Conservation (phyloP, 2,797 vertebrate genomes). For the Aulostomus chinensis region DNA sequence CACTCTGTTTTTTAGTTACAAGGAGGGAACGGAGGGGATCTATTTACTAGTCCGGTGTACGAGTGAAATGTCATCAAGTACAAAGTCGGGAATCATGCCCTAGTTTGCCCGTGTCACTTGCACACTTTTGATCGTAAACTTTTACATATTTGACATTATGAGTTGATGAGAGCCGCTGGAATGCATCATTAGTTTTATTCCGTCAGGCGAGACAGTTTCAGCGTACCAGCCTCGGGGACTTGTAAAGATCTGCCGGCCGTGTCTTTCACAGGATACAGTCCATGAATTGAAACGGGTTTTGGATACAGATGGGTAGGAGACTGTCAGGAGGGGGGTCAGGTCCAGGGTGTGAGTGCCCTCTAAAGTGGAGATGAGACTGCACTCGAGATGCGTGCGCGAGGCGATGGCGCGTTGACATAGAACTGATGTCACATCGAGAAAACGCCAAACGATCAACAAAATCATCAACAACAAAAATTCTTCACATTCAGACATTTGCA, state of each 20-base stretch:
- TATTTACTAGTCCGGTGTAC: conserved; percentile 3
- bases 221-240: conserved; percentile 23
- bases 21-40: conserved; percentile 5
- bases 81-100: background rate
- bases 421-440: too few species aligned
- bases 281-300: background rate
- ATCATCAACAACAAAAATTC: too few species aligned
- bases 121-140: conserved; percentile 17
- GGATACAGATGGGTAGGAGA: too few species aligned
- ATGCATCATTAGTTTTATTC: conserved; percentile 35
- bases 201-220: conserved; percentile 5
- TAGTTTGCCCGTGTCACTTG: conserved; percentile 1
- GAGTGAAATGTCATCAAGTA: background rate
- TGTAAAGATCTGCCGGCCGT: background rate
- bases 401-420: too few species aligned
- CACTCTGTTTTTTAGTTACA: conserved; percentile 23
- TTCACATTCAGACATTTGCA: too few species aligned
- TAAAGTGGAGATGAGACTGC: too few species aligned
- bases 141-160: conserved; percentile 37
- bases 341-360: too few species aligned
- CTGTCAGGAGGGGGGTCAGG: too few species aligned
- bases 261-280: background rate
- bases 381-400: too few species aligned
- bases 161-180: conserved; percentile 8
- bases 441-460: too few species aligned